Evolutionary conservation across 2,797 vertebrate genomes (phyloP), one percentile per base, ranked within the genome.

Genomic region (Sciaenops ocellatus): DNA sequence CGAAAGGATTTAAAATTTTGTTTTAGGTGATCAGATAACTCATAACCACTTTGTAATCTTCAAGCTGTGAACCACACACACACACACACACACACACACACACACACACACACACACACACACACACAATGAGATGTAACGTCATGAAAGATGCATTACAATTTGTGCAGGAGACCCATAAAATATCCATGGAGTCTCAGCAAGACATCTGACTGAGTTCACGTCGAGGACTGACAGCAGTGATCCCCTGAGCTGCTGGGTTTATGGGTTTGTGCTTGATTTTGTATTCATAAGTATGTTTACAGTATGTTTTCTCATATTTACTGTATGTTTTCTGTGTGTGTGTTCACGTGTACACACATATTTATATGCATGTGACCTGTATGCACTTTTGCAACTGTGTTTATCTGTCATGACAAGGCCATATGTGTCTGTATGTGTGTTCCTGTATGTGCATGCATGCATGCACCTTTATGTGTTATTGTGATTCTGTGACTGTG

Each of bases 111-210:
- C 48, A 73, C 61, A 80, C 17, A 51, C 28, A 65, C 74, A 48
- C 55, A 79, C 77, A 83, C 66, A 86, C 70, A 87, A 76, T 84
- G 64, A 71, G 28, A 81, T 87, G 87, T 89, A 77, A 76, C 66
- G 63, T 85, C 74, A 86, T 91, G 38, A 91, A 92, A 89, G 46
- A 90, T 93, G 87, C 50, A 92, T 68, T 17, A 59, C 28, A 66
- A 70, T 86, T 86, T 77, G 73, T 82, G 76, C 74, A 75, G 83
- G 83, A 89, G 61, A 73, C 64, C 82, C 77, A 92, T 91, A 89
- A 91, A 93, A 92, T 91, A 93, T 92, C 90, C 78, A 93, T 88
- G 72, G 69, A 82, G 70, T 82, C 78, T 84, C 88, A 84, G 87
- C 76, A 63, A 80, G 80, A 83, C 69, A 83, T 89, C 71, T 7